Evolutionary conservation across 2,113 vertebrate species (phyloP).

Genomic region (Potamarius usumacintae): DNA sequence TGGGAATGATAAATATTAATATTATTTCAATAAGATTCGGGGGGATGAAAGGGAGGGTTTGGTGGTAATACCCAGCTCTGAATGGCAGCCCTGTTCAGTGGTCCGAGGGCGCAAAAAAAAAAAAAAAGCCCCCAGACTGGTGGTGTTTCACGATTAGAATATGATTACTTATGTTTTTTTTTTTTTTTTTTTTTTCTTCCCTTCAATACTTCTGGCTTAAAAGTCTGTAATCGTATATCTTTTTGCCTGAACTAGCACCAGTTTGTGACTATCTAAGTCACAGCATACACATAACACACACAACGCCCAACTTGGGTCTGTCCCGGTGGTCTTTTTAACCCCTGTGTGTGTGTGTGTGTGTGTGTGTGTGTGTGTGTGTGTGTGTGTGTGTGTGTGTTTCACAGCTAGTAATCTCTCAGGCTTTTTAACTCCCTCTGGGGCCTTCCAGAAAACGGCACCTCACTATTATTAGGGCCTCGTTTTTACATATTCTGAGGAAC

Average conservation of each 20-base stretch:
- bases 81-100: slow-evolving; percentile 33
- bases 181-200: too few relatives aligned
- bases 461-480: slow-evolving; percentile 52
- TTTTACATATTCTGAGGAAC: slow-evolving; percentile 55
- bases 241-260: neutral
- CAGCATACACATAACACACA: too few relatives aligned
- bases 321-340: slow-evolving; percentile 27
- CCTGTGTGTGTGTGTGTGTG: slow-evolving; percentile 30
- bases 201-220: neutral
- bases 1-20: slow-evolving; percentile 71
- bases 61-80: slow-evolving; percentile 6
- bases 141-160: slow-evolving; percentile 13
- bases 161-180: slow-evolving; percentile 18
- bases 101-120: slow-evolving; percentile 3
- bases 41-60: slow-evolving; percentile 24
- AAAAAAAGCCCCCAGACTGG: neutral
- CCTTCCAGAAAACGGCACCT: slow-evolving; percentile 53
- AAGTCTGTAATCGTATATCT: neutral
- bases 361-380: slow-evolving; percentile 23
- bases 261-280: too few relatives aligned
- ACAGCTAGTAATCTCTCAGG: slow-evolving; percentile 47
- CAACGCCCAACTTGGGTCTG: neutral
- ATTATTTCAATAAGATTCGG: slow-evolving; percentile 61
- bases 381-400: slow-evolving; percentile 43
- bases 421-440: slow-evolving; percentile 47